Base-by-base conservation (phyloP, 2,888 invertebrate genomes). In the Drosophila eohydei region DNA sequence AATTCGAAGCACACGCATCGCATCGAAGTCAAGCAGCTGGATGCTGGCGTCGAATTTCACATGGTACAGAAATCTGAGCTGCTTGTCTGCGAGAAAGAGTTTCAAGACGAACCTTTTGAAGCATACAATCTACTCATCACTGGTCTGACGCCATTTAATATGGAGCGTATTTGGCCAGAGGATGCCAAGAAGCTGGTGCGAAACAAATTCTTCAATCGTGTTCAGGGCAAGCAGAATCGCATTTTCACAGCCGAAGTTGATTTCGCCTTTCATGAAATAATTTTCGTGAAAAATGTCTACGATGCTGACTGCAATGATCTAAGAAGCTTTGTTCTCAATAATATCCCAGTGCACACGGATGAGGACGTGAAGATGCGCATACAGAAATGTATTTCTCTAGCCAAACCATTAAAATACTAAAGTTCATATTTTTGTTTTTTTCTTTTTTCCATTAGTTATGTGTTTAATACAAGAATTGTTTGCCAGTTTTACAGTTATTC, bases 1-100 rank as follows among this genome's bases (percentile, higher is more conserved):
- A 92, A 68, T 62, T 87, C 14, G 90, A 85, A 38, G 74, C 57
- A 2, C 93, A 93, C 84, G 88, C 88, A 21, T n/a, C 7, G 9
- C 0, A 6, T 81, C 7, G 32, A 40, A 6, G 57, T 81, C 6
- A 70, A 51, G 7, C 68, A 68, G n/a, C 1, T 82, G 14, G 82
- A 82, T 74, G 34, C 34, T 0, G 70, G 70, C 14, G 16, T n/a
- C 7, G 71, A 71, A 0, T 6, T 4, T 2, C 16, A 0, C 2
- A 9, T 11, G 0, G 26, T 52, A 2, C n/a, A 16, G 0, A 6
- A 12, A 8, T 7, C 30, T 0, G 48, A 72, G 12, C 30, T 82
- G 7, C 59, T 64, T 1, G n/a, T 38, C 9, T 82, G 84, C 28
- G 48, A 64, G 0, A 21, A 67, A 0, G n/a, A 32, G 2, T 71